A percentile compares a stretch with the other conserved stretches of the same genome.
Evolutionary conservation across 1,140 invertebrate genomes (phyloP).

Genomic region (Drosophila sucinea): DNA sequence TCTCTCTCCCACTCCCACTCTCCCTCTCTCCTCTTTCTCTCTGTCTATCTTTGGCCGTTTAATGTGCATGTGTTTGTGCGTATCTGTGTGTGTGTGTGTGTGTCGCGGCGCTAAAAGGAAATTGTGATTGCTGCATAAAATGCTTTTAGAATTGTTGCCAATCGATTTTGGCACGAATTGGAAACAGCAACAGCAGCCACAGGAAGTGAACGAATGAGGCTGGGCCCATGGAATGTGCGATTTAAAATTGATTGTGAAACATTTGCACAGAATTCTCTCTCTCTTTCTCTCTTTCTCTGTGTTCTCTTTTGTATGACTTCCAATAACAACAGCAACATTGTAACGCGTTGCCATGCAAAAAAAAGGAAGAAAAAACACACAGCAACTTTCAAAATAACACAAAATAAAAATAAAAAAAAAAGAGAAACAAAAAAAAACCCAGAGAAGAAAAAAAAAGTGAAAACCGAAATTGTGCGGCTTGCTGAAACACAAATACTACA

Average conservation of each 20-base stretch:
- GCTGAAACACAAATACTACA: conserved; percentile 47
- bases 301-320: conserved; percentile 41
- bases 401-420: not conserved
- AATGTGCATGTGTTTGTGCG: conserved; percentile 23
- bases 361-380: conserved; percentile 24
- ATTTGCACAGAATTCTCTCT: conserved; percentile 68
- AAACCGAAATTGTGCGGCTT: conserved; percentile 69
- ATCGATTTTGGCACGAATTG: conserved; percentile 76
- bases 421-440: not conserved
- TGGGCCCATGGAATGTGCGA: conserved; percentile 60
- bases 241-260: conserved; percentile 77
- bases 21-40: conserved; percentile 20
- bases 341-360: conserved; percentile 31
- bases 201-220: conserved; percentile 49
- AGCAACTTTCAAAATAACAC: conserved; percentile 8
- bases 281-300: conserved; percentile 27
- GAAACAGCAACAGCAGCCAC: conserved; percentile 49
- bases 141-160: conserved; percentile 79
- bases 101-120: conserved; percentile 71
- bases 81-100: conserved; percentile 29
- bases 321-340: conserved; percentile 18
- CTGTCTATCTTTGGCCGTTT: conserved; percentile 18
- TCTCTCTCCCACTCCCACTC: conserved; percentile 2
- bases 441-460: conserved; percentile 20
- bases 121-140: conserved; percentile 80